Percentiles rank a stretch among this genome's conserved stretches.
Conservation (phyloP, 2,888 invertebrate species). For the Parasteatoda lunata region DNA sequence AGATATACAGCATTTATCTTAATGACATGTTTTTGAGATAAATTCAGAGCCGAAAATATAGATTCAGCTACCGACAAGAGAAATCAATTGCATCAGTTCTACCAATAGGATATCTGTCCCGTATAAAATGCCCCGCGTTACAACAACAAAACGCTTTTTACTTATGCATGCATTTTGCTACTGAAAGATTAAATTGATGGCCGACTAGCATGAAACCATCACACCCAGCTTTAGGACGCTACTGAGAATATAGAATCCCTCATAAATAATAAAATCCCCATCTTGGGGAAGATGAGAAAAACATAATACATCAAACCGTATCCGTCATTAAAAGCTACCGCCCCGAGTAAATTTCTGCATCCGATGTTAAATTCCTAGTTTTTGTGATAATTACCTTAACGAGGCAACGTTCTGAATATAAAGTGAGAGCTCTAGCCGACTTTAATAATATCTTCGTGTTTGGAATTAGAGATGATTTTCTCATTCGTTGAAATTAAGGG, state of each 20-base stretch:
- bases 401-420: conserved; percentile 33
- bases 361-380: conserved; percentile 29
- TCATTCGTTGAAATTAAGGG: conserved; percentile 52
- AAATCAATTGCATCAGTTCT: not conserved
- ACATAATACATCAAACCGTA: conserved; percentile 35
- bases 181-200: conserved; percentile 51
- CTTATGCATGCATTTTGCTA: conserved; percentile 47
- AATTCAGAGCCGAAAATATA: not conserved
- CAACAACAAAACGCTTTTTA: conserved; percentile 34
- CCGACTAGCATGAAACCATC: conserved; percentile 3
- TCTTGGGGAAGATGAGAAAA: conserved; percentile 9
- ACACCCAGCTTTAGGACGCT: conserved; percentile 39
- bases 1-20: not conserved
- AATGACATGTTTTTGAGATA: not conserved
- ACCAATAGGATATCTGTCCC: too few species aligned
- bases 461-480: conserved; percentile 41
- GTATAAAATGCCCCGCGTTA: too few species aligned
- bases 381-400: conserved; percentile 38
- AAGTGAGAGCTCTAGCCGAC: conserved; percentile 23
- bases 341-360: conserved; percentile 28
- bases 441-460: conserved; percentile 46
- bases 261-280: conserved; percentile 50
- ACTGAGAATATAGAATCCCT: conserved; percentile 37
- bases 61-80: conserved; percentile 2
- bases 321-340: conserved; percentile 42